Percentiles rank a stretch among this genome's conserved stretches.
Conservation (phyloP, 2,113 vertebrate species). For the Origma solitaria region DNA sequence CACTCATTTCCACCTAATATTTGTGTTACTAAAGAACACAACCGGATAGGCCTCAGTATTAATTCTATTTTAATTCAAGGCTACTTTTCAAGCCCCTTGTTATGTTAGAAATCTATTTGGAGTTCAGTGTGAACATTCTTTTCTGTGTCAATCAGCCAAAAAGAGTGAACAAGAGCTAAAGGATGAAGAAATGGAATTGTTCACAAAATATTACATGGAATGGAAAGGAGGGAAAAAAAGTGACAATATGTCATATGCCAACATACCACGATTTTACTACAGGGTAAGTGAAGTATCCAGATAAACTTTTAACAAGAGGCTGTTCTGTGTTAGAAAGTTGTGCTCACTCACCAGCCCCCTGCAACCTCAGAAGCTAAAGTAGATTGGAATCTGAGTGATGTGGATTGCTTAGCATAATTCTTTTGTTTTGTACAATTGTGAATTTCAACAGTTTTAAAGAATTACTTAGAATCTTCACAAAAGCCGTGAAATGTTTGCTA, state of each 20-base stretch:
- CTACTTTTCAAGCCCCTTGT: background rate
- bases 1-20: accelerated
- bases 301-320: background rate
- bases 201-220: constrained; percentile 89
- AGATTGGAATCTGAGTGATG: background rate
- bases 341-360: background rate
- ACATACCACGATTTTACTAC: constrained; percentile 95
- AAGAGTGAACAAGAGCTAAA: constrained; percentile 86
- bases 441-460: background rate
- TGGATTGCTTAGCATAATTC: background rate
- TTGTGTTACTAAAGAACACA: too few relatives aligned
- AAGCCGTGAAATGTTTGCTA: background rate
- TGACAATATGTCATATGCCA: constrained; percentile 74
- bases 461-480: background rate
- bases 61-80: too few relatives aligned
- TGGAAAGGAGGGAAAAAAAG: constrained; percentile 85
- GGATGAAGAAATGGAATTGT: constrained; percentile 89
- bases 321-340: background rate
- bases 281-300: constrained; percentile 74
- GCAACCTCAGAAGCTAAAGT: background rate
- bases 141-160: constrained; percentile 71
- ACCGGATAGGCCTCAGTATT: background rate
- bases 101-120: background rate
- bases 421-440: background rate
- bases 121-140: background rate